Evolutionary conservation across 2,888 invertebrate genomes (phyloP), one percentile per base, ranked within the genome.

Genomic region (Eupithecia dodoneata): DNA sequence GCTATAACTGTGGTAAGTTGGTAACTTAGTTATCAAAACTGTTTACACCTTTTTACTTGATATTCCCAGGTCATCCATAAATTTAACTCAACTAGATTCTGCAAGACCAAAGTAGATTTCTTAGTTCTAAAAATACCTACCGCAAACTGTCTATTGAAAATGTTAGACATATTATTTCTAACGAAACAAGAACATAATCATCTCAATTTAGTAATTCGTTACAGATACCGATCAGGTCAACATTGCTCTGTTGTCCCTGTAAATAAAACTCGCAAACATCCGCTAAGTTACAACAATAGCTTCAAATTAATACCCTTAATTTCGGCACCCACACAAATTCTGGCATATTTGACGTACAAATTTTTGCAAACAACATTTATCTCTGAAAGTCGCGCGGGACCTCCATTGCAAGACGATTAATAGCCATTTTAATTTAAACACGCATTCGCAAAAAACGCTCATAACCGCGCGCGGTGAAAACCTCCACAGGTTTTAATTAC

Each of bases 401-500:
- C 59, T 59, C 72, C 76, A 78, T 76, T 76, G 73, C 81, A 79
- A 80, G 77, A 79, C 86, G 83, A 90, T 90, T 88, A 89, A 89
- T 89, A 86, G 86, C 87, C 84, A 82, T 82, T 86, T 86, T 87
- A 87, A 87, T 87, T 86, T 63, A 85, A 86, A 85, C 86, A 84
- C 85, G 84, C 83, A 85, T 85, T 79, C 76, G 80, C 77, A 84
- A 88, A 88, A 89, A 87, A 85, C 88, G 87, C 87, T 87, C 86
- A 87, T 84, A 87, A 87, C 87, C 85, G 87, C 88, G 88, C 55
- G 88, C 90, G 89, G 63, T 63, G 63, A 89, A 92, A 91, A 90
- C 86, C 87, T 89, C 88, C 86, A 81, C 89, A 89, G 89, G 89
- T 92, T 94, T 94, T 93, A 94, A 94, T 94, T 93, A 93, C 93